These are phyloP conservation scores for Phragmatobia fuliginosa DNA, from an alignment of 2,888 invertebrate genomes.

Conservation along the genomic window DNA sequence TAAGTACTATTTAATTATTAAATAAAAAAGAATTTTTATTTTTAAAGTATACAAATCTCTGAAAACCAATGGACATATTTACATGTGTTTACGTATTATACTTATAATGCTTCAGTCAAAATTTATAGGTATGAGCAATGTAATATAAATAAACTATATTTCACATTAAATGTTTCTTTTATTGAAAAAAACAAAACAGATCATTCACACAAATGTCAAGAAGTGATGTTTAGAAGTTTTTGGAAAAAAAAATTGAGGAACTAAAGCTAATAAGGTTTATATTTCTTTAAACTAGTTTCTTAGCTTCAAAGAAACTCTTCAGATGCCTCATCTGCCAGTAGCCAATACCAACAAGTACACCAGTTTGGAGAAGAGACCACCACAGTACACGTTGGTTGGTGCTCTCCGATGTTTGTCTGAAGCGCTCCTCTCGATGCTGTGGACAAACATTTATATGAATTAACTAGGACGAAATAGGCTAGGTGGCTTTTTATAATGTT, in stretches of 20 bases:
- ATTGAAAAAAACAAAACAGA: slow-evolving; percentile 71
- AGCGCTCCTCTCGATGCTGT: slow-evolving; percentile 98
- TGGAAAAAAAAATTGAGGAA: slow-evolving; percentile 46
- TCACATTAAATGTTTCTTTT: slow-evolving; percentile 58
- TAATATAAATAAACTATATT: slow-evolving; percentile 47
- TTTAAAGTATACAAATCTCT: background rate
- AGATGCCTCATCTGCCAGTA: slow-evolving; percentile 99
- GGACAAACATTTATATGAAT: slow-evolving; percentile 41
- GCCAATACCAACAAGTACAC: slow-evolving; percentile 96
- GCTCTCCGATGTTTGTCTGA: slow-evolving; percentile 98
- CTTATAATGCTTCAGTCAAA: background rate
- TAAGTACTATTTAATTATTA: background rate
- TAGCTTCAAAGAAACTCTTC: slow-evolving; percentile 99
- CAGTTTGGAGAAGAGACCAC: slow-evolving; percentile 98
- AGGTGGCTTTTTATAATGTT: too few relatives aligned
- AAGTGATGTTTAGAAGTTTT: slow-evolving; percentile 40
- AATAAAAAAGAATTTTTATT: slow-evolving; percentile 1
- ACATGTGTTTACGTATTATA: background rate
- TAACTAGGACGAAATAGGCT: too few relatives aligned
- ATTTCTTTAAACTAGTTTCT: slow-evolving; percentile 94
- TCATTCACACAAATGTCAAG: slow-evolving; percentile 65
- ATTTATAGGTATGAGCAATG: background rate
- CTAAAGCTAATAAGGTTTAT: slow-evolving; percentile 31
- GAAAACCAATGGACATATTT: background rate
- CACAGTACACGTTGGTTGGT: slow-evolving; percentile 97